phyloP scores from a whole-genome alignment of 2,888 invertebrate species.

The Perithous albicinctus region DNA sequence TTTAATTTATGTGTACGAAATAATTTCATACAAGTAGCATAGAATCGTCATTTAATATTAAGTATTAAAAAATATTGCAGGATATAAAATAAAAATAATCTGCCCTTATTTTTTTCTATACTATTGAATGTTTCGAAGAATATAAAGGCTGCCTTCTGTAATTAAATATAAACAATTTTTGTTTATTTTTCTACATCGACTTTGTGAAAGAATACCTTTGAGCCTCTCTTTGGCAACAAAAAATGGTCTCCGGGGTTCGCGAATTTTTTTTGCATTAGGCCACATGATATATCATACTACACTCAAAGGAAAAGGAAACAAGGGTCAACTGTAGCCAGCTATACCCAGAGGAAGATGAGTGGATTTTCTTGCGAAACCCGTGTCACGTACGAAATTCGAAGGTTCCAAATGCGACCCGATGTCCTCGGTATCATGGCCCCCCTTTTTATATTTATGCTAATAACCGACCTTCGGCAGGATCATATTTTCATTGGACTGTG shows the following conservation, averaged over 20 bases:
- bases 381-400: conserved; percentile 21
- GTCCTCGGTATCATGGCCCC: conserved; percentile 14
- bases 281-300: neutral
- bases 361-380: conserved; percentile 1
- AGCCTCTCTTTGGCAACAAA: no score
- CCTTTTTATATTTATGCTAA: conserved; percentile 68
- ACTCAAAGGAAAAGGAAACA: neutral
- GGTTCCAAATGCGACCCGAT: conserved; percentile 5
- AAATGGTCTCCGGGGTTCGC: neutral
- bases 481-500: conserved; percentile 62
- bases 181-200: no score
- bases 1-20: no score
- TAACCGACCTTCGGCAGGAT: conserved; percentile 68
- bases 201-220: no score
- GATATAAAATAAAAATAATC: no score
- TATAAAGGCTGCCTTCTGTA: no score
- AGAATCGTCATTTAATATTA: no score
- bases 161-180: no score
- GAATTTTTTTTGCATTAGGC: neutral
- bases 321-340: neutral
- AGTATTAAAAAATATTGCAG: no score
- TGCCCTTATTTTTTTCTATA: no score
- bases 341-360: conserved; percentile 3
- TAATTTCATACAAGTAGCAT: no score
- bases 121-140: no score